A percentile compares a stretch with the other conserved stretches of the same genome.
Conservation (phyloP, 2,797 vertebrate species). For the Lycodopsis pacificus region DNA sequence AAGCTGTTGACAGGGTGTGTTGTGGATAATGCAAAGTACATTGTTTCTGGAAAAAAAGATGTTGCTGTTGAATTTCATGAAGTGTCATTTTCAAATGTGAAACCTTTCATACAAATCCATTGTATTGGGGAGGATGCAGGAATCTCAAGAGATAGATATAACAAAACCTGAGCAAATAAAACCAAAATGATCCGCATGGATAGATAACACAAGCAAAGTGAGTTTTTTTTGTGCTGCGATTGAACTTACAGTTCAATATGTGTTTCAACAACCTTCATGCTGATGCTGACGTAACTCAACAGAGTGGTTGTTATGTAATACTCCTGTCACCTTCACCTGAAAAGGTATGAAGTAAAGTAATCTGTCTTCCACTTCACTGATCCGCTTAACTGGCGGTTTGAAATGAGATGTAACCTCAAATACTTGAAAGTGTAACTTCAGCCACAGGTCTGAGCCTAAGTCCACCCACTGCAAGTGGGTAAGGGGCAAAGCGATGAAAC, state of each 20-base stretch:
- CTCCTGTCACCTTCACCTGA: not conserved
- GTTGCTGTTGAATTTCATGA: not conserved
- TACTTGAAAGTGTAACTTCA: no score
- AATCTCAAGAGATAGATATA: not conserved
- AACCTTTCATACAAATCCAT: not conserved
- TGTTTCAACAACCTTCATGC: not conserved
- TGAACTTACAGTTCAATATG: not conserved
- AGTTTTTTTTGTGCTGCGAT: not conserved
- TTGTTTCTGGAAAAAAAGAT: not conserved
- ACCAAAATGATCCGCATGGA: not conserved
- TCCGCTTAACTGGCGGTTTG: not conserved
- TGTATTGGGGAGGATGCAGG: not conserved
- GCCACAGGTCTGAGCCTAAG: no score
- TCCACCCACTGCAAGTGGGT: no score
- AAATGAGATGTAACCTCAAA: not conserved
- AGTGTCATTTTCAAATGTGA: not conserved
- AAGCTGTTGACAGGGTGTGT: not conserved
- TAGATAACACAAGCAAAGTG: not conserved
- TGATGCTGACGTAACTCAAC: slow-evolving; percentile 16
- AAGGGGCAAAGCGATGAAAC: no score
- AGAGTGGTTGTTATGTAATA: slow-evolving; percentile 9
- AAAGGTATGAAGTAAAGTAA: not conserved
- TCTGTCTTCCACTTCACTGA: not conserved
- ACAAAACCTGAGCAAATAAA: not conserved
- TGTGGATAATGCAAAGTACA: not conserved